Conservation (phyloP, 2,797 vertebrate genomes). For the Rhyacichthys aspro region DNA sequence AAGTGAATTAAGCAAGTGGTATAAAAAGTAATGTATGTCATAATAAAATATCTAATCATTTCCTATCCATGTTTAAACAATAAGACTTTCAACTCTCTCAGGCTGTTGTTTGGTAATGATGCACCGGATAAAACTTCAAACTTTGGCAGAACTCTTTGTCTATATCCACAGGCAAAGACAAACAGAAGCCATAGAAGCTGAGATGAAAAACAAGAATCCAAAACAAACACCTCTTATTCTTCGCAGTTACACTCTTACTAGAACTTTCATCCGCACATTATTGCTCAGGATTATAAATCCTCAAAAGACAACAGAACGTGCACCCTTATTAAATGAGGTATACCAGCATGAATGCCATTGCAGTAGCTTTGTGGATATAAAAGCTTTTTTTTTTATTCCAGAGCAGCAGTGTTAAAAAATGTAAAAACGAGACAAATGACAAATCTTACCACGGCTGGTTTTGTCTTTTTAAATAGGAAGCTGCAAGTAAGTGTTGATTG, state of each 20-base stretch:
- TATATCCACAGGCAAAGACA: constrained; percentile 11
- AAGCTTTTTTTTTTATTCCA: constrained; percentile 10
- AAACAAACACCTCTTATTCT: constrained; percentile 12
- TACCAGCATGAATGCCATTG: neutral
- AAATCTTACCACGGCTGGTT: constrained; percentile 31
- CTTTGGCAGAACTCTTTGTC: constrained; percentile 6
- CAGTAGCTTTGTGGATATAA: constrained; percentile 11
- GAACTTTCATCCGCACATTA: constrained; percentile 9
- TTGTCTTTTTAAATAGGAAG: constrained; percentile 39
- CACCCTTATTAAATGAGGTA: constrained; percentile 3
- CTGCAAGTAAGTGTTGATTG: constrained; percentile 46
- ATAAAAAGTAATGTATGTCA: no score
- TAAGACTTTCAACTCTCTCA: no score
- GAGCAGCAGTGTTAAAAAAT: constrained; percentile 28
- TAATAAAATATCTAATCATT: no score
- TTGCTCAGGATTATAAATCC: constrained; percentile 5
- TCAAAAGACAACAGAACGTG: neutral
- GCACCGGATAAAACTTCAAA: neutral
- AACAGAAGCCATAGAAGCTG: constrained; percentile 6
- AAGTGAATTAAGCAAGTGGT: no score
- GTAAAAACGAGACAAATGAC: constrained; percentile 38
- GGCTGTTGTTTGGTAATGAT: neutral
- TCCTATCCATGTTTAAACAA: no score
- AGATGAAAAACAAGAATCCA: constrained; percentile 18
- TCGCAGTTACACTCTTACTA: constrained; percentile 8